A percentile compares a stretch with the other conserved stretches of the same genome.
Evolutionary conservation across 1,140 invertebrate genomes (phyloP).

Genomic region (Contarinia nasturtii): DNA sequence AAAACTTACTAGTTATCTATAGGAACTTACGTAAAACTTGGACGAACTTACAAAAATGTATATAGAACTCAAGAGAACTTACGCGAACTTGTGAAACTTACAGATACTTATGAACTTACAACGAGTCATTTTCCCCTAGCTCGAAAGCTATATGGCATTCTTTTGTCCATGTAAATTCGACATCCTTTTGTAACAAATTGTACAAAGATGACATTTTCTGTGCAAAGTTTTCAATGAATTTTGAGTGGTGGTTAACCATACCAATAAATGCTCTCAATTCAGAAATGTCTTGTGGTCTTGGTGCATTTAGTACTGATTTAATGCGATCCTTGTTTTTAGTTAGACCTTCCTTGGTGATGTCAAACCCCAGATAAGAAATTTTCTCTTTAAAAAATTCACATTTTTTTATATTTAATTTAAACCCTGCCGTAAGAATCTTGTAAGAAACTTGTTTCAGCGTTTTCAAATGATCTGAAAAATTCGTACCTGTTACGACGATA

Average conservation of each 20-base stretch:
- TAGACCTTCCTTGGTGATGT: constrained; percentile 11
- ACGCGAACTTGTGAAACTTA: no score
- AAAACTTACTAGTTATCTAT: no score
- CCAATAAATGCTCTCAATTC: constrained; percentile 14
- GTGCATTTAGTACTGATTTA: constrained; percentile 8
- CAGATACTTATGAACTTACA: no score
- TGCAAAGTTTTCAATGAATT: constrained; percentile 18
- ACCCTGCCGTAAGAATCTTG: no score
- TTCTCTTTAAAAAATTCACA: constrained; percentile 12
- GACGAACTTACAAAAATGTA: no score
- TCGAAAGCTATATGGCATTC: constrained; percentile 5
- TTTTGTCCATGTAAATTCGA: constrained; percentile 9
- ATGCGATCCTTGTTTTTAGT: constrained; percentile 8
- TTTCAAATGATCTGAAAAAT: no score
- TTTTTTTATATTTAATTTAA: constrained; percentile 13
- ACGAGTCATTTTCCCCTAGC: no score
- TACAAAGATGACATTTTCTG: constrained; percentile 12
- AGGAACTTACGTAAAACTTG: no score
- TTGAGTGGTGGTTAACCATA: constrained; percentile 14
- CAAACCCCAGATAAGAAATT: constrained; percentile 13
- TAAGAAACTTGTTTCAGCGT: no score
- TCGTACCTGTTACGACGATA: constrained; percentile 16
- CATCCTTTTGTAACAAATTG: constrained; percentile 11
- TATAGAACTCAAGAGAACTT: no score
- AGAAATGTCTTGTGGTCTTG: constrained; percentile 8